phyloP scores from a whole-genome alignment of 2,888 invertebrate species.

The Drosophila differens region DNA sequence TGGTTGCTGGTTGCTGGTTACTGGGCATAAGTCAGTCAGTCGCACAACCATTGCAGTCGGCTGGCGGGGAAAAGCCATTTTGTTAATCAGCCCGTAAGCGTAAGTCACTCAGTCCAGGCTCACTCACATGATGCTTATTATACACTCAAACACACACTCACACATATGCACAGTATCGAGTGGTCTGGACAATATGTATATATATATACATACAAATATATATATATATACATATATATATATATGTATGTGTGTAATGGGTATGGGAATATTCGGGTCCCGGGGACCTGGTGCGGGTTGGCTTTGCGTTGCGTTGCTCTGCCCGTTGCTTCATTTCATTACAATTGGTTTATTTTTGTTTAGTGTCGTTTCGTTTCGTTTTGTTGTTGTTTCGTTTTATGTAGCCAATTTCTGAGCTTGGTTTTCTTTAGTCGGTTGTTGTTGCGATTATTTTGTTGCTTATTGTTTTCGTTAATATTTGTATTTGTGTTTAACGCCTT shows the following conservation, averaged over 20 bases:
- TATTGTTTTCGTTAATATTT: constrained; percentile 13
- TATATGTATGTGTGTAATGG: constrained; percentile 9
- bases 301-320: constrained; percentile 42
- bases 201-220: neutral
- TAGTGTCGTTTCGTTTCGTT: neutral
- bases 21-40: constrained; percentile 79
- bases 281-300: constrained; percentile 35
- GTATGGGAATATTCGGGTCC: constrained; percentile 27
- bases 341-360: neutral
- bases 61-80: constrained; percentile 63
- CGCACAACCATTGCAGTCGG: constrained; percentile 56
- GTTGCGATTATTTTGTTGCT: constrained; percentile 8
- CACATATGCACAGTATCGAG: constrained; percentile 17
- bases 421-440: constrained; percentile 13
- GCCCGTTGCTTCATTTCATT: constrained; percentile 20
- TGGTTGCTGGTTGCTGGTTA: constrained; percentile 16
- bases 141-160: constrained; percentile 37
- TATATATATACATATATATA: neutral
- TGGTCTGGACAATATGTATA: neutral
- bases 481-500: constrained; percentile 32
- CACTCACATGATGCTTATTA: constrained; percentile 63
- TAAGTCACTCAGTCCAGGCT: constrained; percentile 61
- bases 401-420: constrained; percentile 30
- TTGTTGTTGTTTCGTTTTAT: constrained; percentile 51
- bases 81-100: constrained; percentile 72